Base-by-base conservation (phyloP, 2,888 invertebrate genomes). In the Stegana nigrithorax region DNA sequence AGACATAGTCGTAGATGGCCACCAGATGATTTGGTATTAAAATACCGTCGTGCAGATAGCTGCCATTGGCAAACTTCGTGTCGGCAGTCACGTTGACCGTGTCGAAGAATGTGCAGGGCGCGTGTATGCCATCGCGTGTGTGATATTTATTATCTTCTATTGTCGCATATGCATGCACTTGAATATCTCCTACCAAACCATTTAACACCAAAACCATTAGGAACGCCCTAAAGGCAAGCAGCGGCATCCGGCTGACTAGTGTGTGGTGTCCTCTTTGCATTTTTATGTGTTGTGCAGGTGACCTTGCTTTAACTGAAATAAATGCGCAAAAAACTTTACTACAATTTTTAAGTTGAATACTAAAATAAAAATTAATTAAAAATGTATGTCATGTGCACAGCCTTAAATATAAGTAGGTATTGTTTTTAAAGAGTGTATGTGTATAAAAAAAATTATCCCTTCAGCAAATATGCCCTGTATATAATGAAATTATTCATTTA, bases 81-180 rank as follows among this genome's bases (percentile, higher is more conserved):
- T 78, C 80, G 0, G 68, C 81, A 1, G 84, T 84, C 26, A 86
- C 67, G 65, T 86, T 81, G 2, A 85, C 83, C 1, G 85, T 80
- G 29, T 85, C 81, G 36, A 80, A 78, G 67, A 73, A 81, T 14
- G 71, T 69, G 60, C 83, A 83, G 1, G 72, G 77, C 0, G 71
- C 72, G 59, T 81, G 78, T 0, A 78, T 68, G 23, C 78, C 81
- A 42, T 81, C 80, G 2, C 74, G 73, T 17, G 71, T 65, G 29
- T 77, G 78, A n/a, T 69, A 68, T 4, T 68, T 69, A 2, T 51
- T 29, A 4, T 69, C 63, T 2, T 60, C 74, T 12, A 32, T 36
- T 19, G 21, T 21, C 6, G 36, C 32, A 14, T 39, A 17, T 10
- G 39, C 39, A 39, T 10, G 39, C 5, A 39, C 39, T 39, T 39